Evolutionary conservation across 2,888 invertebrate species (phyloP), one percentile per base, ranked within the genome.

Genomic region (Phoronis australis): DNA sequence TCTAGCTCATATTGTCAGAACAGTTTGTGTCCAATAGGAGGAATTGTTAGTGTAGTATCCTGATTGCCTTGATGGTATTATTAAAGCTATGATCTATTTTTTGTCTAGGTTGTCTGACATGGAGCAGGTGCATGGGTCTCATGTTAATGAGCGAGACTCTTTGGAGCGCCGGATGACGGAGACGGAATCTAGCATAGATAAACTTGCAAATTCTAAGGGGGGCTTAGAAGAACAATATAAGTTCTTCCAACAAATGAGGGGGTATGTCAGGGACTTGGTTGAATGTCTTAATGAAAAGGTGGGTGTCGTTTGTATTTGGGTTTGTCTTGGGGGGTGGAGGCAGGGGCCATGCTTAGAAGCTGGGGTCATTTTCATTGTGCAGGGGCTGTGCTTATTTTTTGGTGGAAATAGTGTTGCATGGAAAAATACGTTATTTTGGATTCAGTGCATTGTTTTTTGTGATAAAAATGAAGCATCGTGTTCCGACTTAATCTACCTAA

Each of bases 221-320:
- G 76, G 78, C 52, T 83, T 92, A 47, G 90, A 90, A 60, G 85
- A 86, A 50, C 87, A 88, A 62, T 96, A 91, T 82, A 82, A 85
- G 69, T 89, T 94, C 80, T 96, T 93, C 82, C 96, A 97, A 83
- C 90, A 94, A 80, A 85, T 91, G 70, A 85, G 91, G 76, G 91
- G 92, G 71, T 97, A 93, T 83, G 85, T 94, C 74, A 88, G 88
- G 64, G 94, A 96, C 84, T 86, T 96, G 78, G 86, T 96, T 76
- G 96, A 97, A 82, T 97, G 96, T 81, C 83, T 96, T 68, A 91
- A 94, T 78, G 93, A 95, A 81, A 97, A 97, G 87, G 91, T 94
- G 73, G 68, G 76, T 74, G 46, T 38, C 31, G 15, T 9, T 31
- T n/a, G n/a, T n/a, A n/a, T n/a, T 50, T 49, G 48, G 52, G 52